Evolutionary conservation across 2,797 vertebrate species (phyloP).

Genomic region (Smutsia temminckii): DNA sequence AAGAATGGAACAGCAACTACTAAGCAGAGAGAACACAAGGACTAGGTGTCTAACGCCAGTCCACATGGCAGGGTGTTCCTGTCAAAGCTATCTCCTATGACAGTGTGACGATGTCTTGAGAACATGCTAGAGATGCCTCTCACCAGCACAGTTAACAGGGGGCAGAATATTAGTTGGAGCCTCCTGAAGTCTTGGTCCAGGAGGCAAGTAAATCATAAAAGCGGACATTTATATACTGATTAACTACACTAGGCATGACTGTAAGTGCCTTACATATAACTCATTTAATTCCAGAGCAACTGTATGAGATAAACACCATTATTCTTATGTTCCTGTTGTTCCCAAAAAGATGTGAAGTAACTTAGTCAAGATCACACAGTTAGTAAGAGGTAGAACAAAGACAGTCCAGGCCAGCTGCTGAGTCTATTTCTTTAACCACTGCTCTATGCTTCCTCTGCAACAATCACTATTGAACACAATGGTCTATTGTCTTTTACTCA

Average conservation of each 20-base stretch:
- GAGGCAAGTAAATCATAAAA: not conserved
- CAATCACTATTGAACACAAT: not conserved
- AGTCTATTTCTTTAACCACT: not conserved
- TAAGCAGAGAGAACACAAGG: not conserved
- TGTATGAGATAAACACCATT: not conserved
- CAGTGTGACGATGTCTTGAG: not conserved
- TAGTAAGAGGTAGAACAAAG: not conserved
- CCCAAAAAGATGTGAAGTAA: not conserved
- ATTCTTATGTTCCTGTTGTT: not conserved
- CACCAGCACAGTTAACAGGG: not conserved
- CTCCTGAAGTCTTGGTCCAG: not conserved
- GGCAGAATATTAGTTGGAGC: not conserved
- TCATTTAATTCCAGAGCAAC: not conserved
- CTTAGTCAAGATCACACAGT: not conserved
- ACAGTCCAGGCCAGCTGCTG: not conserved
- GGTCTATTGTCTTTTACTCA: too few species aligned
- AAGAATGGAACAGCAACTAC: not conserved
- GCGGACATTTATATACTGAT: not conserved
- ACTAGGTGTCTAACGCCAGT: not conserved
- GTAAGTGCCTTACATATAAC: not conserved
- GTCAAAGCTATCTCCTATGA: not conserved
- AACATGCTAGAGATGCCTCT: not conserved
- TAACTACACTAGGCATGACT: not conserved
- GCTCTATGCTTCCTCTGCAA: not conserved
- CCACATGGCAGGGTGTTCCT: not conserved